Percentiles rank a stretch among this genome's conserved stretches.
Evolutionary conservation across 2,797 vertebrate species (phyloP).

Genomic region (Agapornis canus): DNA sequence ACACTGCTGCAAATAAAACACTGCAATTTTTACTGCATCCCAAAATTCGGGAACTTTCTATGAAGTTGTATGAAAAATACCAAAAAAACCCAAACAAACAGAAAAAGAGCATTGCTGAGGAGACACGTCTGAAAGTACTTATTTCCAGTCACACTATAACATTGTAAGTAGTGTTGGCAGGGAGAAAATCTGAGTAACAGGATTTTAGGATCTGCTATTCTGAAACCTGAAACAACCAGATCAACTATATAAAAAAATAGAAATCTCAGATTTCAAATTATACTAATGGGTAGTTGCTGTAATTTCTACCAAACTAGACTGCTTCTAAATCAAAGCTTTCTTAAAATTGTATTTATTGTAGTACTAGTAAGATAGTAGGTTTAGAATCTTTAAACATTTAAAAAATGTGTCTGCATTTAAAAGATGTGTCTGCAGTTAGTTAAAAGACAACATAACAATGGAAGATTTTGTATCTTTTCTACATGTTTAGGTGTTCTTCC

Average conservation of each 20-base stretch:
- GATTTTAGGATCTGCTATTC: background rate
- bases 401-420: background rate
- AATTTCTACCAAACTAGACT: background rate
- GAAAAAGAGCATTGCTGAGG: background rate
- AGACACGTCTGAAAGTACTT: background rate
- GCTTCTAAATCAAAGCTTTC: background rate
- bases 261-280: background rate
- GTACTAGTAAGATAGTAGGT: background rate
- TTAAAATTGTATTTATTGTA: background rate
- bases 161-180: background rate
- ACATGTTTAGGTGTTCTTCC: background rate
- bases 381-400: background rate
- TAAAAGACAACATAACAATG: background rate
- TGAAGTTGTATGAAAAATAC: background rate
- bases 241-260: background rate
- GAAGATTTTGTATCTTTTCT: background rate
- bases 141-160: background rate
- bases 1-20: background rate
- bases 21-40: background rate
- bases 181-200: background rate
- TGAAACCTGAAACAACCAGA: background rate
- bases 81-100: background rate
- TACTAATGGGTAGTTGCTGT: background rate
- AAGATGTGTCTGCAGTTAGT: background rate
- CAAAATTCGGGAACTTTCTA: background rate